Conservation (phyloP, 2,797 vertebrate genomes). For the Gastrophryne carolinensis region DNA sequence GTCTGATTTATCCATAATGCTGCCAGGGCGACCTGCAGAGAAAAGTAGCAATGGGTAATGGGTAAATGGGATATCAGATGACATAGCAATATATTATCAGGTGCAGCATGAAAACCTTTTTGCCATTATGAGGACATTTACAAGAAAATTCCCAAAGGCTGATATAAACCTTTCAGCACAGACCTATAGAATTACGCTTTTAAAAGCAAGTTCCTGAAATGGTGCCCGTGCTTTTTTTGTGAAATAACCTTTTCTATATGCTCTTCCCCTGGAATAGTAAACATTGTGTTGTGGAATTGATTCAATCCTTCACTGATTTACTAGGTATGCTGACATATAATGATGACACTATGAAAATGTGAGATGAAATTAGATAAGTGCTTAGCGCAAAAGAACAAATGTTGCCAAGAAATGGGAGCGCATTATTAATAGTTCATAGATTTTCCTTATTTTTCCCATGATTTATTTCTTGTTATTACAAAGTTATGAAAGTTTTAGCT, state of each 20-base stretch:
- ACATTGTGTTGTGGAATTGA: slow-evolving; percentile 35
- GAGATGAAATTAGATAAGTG: slow-evolving; percentile 12
- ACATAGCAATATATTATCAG: slow-evolving; percentile 44
- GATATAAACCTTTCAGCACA: slow-evolving; percentile 49
- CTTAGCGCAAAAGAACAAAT: background rate
- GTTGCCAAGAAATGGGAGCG: background rate
- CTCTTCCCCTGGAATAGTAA: slow-evolving; percentile 29
- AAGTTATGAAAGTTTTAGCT: background rate
- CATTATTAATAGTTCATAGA: background rate
- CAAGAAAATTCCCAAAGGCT: slow-evolving; percentile 45
- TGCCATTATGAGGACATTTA: slow-evolving; percentile 48
- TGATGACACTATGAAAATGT: slow-evolving; percentile 36
- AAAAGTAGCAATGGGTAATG: slow-evolving; percentile 34
- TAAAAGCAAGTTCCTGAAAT: slow-evolving; percentile 46
- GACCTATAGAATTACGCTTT: slow-evolving; percentile 44
- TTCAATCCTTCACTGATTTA: slow-evolving; percentile 37
- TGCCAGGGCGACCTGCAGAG: slow-evolving; percentile 35
- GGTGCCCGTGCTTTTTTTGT: slow-evolving; percentile 46
- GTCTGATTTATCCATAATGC: slow-evolving; percentile 39
- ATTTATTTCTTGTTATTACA: background rate
- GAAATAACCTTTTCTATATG: slow-evolving; percentile 37
- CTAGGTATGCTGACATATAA: slow-evolving; percentile 35
- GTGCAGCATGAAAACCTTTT: slow-evolving; percentile 27
- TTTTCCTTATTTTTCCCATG: background rate
- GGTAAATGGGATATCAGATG: slow-evolving; percentile 33